Evolutionary conservation across 2,888 invertebrate species (phyloP).

Genomic region (Stratiomys singularior): DNA sequence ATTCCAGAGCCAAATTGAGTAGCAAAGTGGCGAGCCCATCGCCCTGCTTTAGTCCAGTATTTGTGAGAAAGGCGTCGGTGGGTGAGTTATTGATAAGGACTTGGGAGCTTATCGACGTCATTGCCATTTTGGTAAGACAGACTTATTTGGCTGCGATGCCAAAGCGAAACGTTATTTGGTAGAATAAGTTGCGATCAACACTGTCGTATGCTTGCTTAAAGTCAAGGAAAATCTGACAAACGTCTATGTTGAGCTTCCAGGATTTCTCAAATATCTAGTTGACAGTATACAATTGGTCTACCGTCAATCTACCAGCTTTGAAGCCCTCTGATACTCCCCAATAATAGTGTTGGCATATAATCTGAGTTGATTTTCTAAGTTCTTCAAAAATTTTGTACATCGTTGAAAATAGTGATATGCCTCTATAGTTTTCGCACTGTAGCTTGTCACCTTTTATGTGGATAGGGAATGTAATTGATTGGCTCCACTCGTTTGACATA

Average conservation of each 20-base stretch:
- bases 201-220: conserved; percentile 5
- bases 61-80: not conserved
- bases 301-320: no score
- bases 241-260: not conserved
- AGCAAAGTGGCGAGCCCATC: not conserved
- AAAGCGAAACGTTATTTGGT: not conserved
- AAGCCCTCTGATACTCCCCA: not conserved
- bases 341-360: not conserved
- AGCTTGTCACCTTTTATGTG: no score
- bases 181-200: not conserved
- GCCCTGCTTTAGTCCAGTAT: not conserved
- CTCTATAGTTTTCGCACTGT: no score
- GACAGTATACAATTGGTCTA: no score
- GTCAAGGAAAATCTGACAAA: conserved; percentile 1
- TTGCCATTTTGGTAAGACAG: not conserved
- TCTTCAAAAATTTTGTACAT: no score
- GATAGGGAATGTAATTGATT: no score
- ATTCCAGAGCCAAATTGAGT: not conserved
- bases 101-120: not conserved
- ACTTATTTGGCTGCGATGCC: no score
- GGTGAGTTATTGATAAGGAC: not conserved
- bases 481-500: no score
- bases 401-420: no score
- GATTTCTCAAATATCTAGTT: no score
- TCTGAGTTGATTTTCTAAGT: no score